Percentiles rank a stretch among this genome's conserved stretches.
Conservation (phyloP, 64 coral and sea anemone species). For the Orbicella faveolata region DNA sequence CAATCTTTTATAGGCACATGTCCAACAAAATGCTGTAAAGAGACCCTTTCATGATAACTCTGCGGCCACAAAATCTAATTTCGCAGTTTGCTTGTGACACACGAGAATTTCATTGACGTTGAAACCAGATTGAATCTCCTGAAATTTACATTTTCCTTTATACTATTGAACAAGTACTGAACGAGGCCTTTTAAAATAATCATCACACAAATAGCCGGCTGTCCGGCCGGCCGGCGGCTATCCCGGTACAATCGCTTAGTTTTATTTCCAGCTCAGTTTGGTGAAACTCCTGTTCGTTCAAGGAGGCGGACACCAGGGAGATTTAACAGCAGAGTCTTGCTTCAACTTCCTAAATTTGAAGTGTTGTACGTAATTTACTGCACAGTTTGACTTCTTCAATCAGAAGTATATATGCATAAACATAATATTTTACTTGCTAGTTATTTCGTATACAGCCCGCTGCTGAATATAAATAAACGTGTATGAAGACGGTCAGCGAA, state of each 20-base stretch:
- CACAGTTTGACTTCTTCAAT: background rate
- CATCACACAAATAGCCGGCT: background rate
- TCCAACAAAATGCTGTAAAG: background rate
- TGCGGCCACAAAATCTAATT: background rate
- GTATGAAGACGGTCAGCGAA: background rate
- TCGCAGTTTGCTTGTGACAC: conserved; percentile 18
- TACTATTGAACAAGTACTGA: background rate
- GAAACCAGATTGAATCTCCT: background rate
- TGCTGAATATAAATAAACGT: background rate
- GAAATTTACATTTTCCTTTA: background rate
- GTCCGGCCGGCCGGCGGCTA: too few relatives aligned
- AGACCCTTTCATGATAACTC: background rate
- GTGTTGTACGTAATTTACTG: background rate
- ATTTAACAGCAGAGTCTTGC: background rate
- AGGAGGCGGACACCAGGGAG: too few relatives aligned
- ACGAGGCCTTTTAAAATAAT: background rate
- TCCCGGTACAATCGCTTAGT: background rate
- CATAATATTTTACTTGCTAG: conserved; percentile 8
- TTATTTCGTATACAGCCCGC: background rate
- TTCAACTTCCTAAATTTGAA: background rate
- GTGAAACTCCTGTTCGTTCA: background rate
- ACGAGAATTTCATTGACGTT: background rate
- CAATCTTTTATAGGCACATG: background rate
- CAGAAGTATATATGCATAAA: conserved; percentile 14
- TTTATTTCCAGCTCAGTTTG: background rate